Evolutionary conservation across 2,113 vertebrate genomes (phyloP).

Genomic region (Sporophila hypoxantha): DNA sequence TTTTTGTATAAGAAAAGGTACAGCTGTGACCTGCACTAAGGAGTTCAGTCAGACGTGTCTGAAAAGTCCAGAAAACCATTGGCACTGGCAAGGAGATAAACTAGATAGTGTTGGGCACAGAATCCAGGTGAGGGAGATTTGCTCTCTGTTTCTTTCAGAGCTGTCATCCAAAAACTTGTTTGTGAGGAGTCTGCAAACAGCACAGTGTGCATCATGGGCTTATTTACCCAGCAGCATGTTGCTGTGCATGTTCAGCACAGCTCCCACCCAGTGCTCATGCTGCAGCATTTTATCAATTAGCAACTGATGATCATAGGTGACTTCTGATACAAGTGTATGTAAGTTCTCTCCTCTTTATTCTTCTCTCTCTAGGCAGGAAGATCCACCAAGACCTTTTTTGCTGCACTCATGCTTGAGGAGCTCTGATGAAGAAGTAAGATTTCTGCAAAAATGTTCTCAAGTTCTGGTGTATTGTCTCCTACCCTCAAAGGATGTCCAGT

Average conservation of each 20-base stretch:
- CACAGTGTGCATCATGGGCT: neutral
- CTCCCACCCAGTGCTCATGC: neutral
- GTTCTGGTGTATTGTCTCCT: conserved; percentile 89
- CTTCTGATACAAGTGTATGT: neutral
- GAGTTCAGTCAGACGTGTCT: neutral
- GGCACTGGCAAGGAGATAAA: neutral
- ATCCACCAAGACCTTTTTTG: conserved; percentile 82
- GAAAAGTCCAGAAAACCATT: neutral
- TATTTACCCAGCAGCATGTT: neutral
- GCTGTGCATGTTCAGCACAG: neutral
- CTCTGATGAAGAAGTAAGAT: conserved; percentile 84
- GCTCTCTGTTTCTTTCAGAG: neutral
- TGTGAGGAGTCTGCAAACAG: neutral
- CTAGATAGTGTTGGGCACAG: neutral
- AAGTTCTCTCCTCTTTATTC: neutral
- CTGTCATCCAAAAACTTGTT: neutral
- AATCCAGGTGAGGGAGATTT: neutral
- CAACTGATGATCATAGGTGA: neutral
- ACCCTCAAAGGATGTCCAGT: conserved; percentile 85
- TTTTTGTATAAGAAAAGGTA: neutral
- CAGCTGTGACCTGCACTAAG: neutral
- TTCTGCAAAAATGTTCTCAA: conserved; percentile 87
- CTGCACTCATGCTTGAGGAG: conserved; percentile 86
- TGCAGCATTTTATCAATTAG: neutral
- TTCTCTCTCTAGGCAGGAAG: conserved; percentile 77